These are phyloP conservation scores for Forbesichthys papilliferus DNA, from an alignment of 2,113 vertebrate species.

Conservation along the genomic window DNA sequence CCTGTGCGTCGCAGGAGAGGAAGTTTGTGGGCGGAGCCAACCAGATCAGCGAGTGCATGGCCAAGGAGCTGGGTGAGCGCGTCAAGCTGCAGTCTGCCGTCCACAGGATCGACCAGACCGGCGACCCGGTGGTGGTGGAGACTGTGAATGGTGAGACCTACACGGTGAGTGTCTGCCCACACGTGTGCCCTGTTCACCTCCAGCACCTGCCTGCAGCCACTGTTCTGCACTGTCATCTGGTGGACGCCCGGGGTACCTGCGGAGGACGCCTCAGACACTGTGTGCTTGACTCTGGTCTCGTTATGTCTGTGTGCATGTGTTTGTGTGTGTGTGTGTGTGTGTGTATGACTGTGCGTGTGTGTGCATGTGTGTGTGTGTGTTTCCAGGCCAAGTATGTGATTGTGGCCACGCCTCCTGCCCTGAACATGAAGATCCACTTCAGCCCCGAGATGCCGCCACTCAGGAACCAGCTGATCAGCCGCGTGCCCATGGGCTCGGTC, in stretches of 20 bases:
- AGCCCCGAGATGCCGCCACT: conserved; percentile 88
- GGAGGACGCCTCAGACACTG: background rate
- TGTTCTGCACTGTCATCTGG: background rate
- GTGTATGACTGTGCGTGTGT: conserved; percentile 1
- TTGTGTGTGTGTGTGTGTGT: background rate
- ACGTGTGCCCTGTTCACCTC: too few species aligned
- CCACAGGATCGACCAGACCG: conserved; percentile 82
- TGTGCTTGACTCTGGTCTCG: background rate
- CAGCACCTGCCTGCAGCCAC: too few species aligned
- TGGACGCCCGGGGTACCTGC: background rate
- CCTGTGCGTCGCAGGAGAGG: conserved; percentile 81
- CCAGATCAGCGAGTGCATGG: conserved; percentile 90
- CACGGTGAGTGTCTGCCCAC: conserved; percentile 68
- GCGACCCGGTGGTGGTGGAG: conserved; percentile 83
- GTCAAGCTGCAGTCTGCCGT: conserved; percentile 89
- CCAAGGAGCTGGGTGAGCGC: conserved; percentile 79
- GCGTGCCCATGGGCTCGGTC: conserved; percentile 94
- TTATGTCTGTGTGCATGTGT: background rate
- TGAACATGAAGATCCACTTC: conserved; percentile 92
- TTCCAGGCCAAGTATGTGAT: conserved; percentile 87
- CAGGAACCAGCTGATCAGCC: conserved; percentile 92
- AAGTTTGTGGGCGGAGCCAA: conserved; percentile 92
- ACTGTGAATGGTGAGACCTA: conserved; percentile 85
- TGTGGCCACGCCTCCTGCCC: conserved; percentile 84
- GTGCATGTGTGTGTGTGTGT: background rate